Evolutionary conservation across 2,888 invertebrate genomes (phyloP), one percentile per base, ranked within the genome.

Genomic region (Brachylomia viminalis): DNA sequence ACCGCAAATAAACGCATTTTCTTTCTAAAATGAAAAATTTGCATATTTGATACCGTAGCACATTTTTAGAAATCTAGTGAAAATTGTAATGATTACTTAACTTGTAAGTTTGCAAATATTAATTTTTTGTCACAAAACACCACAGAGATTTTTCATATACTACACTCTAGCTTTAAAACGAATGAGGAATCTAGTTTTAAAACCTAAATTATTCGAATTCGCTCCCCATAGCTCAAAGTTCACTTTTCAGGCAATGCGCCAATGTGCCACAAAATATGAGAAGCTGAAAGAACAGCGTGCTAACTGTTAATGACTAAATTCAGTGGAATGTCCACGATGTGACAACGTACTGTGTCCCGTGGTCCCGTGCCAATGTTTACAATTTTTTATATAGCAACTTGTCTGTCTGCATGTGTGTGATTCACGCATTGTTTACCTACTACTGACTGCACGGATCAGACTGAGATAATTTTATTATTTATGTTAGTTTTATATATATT

Each of bases 361-460:
- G 5, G 38, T 54, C 23, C 33, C 11, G 69, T 86, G 87, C 87
- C 87, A 87, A 86, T 87, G 80, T 87, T 87, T 87, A 87, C 84
- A 72, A 30, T 72, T 83, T 83, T 59, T 76, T 86, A 38, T 79
- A 78, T 76, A 65, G 42, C 33, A 4, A 27, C 20, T 47, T n/a
- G 10, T n/a, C 47, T 49, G 56, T 49, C 56, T 80, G 52, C 77
- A 17, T 30, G 6, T 30, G 38, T 59, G 49, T 72, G 86, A 86
- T 58, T 86, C 83, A 87, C 27, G 38, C 62, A 62, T 72, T 86
- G 82, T 86, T 82, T 84, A 79, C 81, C 10, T 72, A 30, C 45
- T 27, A 59, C 0, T 82, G 56, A 20, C 62, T n/a, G n/a, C 42
- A 67, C 15, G 33, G 20, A 52, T 30, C 0, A 13, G 13, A 23